Evolutionary conservation across 1,140 invertebrate species (phyloP), one percentile per base, ranked within the genome.

Genomic region (Micrasema minimum): DNA sequence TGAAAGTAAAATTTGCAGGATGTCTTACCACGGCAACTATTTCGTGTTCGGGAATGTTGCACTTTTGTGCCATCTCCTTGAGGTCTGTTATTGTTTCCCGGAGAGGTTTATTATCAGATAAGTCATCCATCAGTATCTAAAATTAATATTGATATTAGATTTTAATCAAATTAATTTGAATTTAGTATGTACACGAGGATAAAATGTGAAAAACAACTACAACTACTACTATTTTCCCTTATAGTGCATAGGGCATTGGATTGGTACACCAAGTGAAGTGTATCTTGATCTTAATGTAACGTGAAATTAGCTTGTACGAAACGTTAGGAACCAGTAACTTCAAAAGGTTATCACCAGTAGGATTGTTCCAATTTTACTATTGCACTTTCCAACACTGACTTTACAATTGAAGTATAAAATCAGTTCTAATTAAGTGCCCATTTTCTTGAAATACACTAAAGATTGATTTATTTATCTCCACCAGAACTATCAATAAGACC

Each of bases 41-140:
- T 85, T 97, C 96, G 81, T 95, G 92, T 84, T 97, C 96, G 64
- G 91, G 89, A 80, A 98, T 92, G 80, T 85, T 86, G 82, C 92
- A 89, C 80, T 91, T 92, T 74, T 82, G 83, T 78, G 95, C 92
- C 84, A 93, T 91, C 79, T 98, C 96, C 79, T 91, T 91, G 69
- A 97, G 88, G 82, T 96, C 91, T 66, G 86, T 80, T 75, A 93
- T 90, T 76, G 95, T 91, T 78, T 96, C 94, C 75, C 92, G 91
- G 74, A 92, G 88, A 43, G 91, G 84, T 79, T 92, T 89, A 76
- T 92, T 91, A 78, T 96, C 93, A 65, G 89, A 87, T 73, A 98
- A 88, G 83, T 94, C 90, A 78, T 95, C 92, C 74, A 90, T 85
- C 75, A 97, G 86, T 45, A 84, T 81, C 77, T 86, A 79, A 20